Conservation (phyloP, 2,888 invertebrate genomes). For the Stramonita haemastoma region DNA sequence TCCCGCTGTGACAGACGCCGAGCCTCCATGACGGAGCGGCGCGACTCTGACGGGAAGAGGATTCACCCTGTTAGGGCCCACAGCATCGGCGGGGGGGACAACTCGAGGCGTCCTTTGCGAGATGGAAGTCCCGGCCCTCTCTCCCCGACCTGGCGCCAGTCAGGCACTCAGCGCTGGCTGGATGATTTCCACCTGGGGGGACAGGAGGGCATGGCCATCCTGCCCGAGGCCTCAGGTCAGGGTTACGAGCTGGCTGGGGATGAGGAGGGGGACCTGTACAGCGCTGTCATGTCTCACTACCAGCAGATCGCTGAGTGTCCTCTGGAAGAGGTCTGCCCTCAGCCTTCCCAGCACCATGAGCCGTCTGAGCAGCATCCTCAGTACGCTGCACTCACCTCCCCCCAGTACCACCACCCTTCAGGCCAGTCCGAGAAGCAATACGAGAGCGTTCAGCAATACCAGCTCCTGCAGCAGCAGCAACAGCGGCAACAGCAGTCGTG, state of each 20-base stretch:
- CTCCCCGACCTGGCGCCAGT: slow-evolving; percentile 32
- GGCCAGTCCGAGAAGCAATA: slow-evolving; percentile 18
- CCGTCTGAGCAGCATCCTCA: background rate
- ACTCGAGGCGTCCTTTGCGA: slow-evolving; percentile 18
- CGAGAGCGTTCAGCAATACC: slow-evolving; percentile 25
- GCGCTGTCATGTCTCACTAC: slow-evolving; percentile 22
- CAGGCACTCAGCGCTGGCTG: slow-evolving; percentile 36
- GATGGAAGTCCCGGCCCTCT: slow-evolving; percentile 21
- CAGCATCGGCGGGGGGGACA: slow-evolving; percentile 18
- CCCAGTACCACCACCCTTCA: background rate
- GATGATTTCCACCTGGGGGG: slow-evolving; percentile 21
- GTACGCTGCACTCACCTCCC: background rate
- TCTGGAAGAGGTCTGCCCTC: background rate
- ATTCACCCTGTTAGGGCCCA: background rate
- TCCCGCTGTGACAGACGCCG: slow-evolving; percentile 48
- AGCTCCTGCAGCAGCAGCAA: slow-evolving; percentile 33
- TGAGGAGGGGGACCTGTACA: slow-evolving; percentile 16
- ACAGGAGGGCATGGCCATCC: background rate
- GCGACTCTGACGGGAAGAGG: slow-evolving; percentile 43
- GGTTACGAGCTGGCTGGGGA: background rate
- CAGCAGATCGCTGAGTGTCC: slow-evolving; percentile 24
- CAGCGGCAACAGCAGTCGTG: slow-evolving; percentile 15
- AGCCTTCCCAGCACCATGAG: background rate
- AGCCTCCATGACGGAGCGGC: slow-evolving; percentile 50
- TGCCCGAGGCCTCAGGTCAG: background rate